Conservation (phyloP, 1,140 invertebrate genomes). For the Tetragnatha versicolor region DNA sequence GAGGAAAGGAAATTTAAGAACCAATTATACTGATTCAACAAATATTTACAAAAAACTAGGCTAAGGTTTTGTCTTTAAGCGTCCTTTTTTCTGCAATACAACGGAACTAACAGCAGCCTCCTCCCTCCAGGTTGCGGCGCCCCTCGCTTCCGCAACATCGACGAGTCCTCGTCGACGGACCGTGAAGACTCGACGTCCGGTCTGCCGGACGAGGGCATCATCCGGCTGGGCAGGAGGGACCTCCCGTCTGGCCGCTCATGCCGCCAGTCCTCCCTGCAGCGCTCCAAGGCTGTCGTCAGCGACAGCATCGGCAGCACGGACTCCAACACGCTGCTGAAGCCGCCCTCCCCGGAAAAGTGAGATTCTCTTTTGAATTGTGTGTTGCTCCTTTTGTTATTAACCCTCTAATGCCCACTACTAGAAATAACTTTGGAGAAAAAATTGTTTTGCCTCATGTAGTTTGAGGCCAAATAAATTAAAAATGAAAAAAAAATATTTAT, state of each 20-base stretch:
- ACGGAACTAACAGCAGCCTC: neutral
- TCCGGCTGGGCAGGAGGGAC: neutral
- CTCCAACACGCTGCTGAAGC: conserved; percentile 6
- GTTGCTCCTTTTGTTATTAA: neutral
- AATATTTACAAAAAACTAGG: too few species aligned
- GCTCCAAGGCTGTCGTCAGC: conserved; percentile 40
- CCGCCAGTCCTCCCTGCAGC: conserved; percentile 21
- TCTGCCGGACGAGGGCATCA: neutral
- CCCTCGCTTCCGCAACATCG: conserved; percentile 12
- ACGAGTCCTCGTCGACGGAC: conserved; percentile 32
- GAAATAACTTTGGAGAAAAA: neutral
- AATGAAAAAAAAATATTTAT: neutral
- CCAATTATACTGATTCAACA: neutral
- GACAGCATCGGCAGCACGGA: conserved; percentile 44
- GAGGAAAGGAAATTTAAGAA: too few species aligned
- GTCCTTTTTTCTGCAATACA: too few species aligned
- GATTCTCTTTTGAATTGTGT: neutral
- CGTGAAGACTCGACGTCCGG: conserved; percentile 16
- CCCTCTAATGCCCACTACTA: neutral
- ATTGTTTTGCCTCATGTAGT: neutral
- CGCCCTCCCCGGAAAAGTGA: conserved; percentile 31
- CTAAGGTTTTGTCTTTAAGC: too few species aligned
- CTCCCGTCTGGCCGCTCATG: neutral
- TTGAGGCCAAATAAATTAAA: neutral
- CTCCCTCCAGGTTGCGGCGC: conserved; percentile 2